Evolutionary conservation across 1,140 invertebrate species (phyloP), one percentile per base, ranked within the genome.

Genomic region (Drosophila repletoides): DNA sequence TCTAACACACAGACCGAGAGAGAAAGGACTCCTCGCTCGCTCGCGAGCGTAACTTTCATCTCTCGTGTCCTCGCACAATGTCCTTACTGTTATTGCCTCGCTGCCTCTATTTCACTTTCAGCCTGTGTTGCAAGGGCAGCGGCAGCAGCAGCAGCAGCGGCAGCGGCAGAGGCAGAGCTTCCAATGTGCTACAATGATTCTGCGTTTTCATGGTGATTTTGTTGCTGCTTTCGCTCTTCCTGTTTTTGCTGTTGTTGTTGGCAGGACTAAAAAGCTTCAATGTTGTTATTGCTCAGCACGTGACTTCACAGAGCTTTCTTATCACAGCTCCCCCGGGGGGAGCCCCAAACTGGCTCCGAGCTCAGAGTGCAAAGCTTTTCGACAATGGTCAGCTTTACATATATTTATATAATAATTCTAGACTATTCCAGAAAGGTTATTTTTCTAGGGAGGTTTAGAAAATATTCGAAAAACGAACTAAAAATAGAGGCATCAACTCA

Each of bases 201-300:
- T 84, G 80, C 80, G 80, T 87, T 84, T 69, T 76, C 80, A 86
- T 84, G 79, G 74, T 71, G 74, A 79, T 61, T 53, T 49, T n/a
- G 14, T 10, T 12, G 9, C 21, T 14, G 0, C 19, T 5, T 9
- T 15, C 6, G 0, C 0, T 3, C 2, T n/a, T 12, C 1, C 19
- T 21, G 0, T 2, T n/a, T 12, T 7, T 31, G 5, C n/a, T 0
- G 5, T 19, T 56, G 55, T 71, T 69, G 40, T 64, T 64, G 12
- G 5, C 38, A 0, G 24, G 9, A 34, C 51, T 28, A 28, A 29
- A 73, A 73, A 75, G 75, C 70, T 80, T 28, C 59, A 48, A 41
- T 76, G 66, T 76, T 72, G 63, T 76, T 45, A 66, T 34, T 58
- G 40, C 17, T 49, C 29, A 41, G 34, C 33, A 21, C 31, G 21